Conservation (phyloP, 2,113 vertebrate species). For the Plecturocebus donacophilus region DNA sequence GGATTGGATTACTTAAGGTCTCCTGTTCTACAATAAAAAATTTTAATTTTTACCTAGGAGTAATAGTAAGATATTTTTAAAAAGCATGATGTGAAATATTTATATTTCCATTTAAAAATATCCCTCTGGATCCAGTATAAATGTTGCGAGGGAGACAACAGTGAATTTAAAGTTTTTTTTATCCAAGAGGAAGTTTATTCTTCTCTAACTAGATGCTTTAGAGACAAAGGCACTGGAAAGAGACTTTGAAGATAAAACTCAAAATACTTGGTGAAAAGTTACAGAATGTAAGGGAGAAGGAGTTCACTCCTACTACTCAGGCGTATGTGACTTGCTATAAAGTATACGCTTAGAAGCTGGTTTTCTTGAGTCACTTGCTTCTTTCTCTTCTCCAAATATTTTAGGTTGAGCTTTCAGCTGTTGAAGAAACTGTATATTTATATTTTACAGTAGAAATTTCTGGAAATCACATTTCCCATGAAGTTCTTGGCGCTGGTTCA, state of each 20-base stretch:
- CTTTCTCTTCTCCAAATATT: not conserved
- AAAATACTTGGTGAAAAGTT: not conserved
- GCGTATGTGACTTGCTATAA: not conserved
- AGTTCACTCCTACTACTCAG: not conserved
- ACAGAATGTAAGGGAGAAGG: not conserved
- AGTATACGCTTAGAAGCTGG: not conserved
- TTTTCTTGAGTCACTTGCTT: not conserved
- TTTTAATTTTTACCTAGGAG: not conserved
- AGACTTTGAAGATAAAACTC: not conserved
- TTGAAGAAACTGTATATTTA: not conserved
- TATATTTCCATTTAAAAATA: not conserved
- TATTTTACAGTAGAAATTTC: not conserved
- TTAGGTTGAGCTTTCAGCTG: not conserved
- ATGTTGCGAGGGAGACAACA: not conserved
- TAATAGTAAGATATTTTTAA: not conserved
- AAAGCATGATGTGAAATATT: not conserved
- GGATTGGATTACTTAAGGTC: not conserved
- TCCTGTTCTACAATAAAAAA: not conserved
- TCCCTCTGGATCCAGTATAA: not conserved
- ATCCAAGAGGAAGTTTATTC: not conserved
- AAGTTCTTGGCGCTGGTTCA: not conserved
- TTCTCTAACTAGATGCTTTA: not conserved
- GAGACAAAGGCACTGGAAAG: not conserved
- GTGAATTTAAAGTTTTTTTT: not conserved
- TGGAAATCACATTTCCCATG: not conserved